Evolutionary conservation across 2,113 vertebrate genomes (phyloP), one percentile per base, ranked within the genome.

Genomic region (Atlantisia rogersi): DNA sequence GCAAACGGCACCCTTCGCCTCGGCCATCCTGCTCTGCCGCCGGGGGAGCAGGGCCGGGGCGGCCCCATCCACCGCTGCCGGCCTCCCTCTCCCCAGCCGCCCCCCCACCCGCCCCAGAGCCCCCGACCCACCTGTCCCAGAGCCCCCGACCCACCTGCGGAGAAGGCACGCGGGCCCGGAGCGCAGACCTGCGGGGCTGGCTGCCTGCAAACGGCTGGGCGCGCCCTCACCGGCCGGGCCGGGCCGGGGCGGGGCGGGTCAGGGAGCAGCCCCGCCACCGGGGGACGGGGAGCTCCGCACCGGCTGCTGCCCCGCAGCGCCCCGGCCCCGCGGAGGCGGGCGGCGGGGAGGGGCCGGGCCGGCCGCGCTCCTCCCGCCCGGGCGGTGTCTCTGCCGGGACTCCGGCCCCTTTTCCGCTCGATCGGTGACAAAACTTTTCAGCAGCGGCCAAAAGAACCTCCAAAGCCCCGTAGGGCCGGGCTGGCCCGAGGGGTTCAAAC

Each of bases 121-220:
- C 42, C 64, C 53, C 32, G 35, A 96, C 92, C 69, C 74, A 95
- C 95, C 95, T 91, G 44, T n/a, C 12, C 26, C 52, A 8, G 39
- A 52, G n/a, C 4, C 42, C 64, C 53, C 32, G 35, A 96, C 92
- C 69, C 74, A 95, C 95, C 95, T 91, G 44, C 15, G n/a, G 84
- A 73, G 29, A 58, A 59, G 15, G 63, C 79, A 8, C 14, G 44
- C 22, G 32, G 32, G 25, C 15, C 13, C 25, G 18, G n/a, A 39
- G 5, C 35, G 48, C 65, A 16, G 8, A 5, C 19, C 67, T 44
- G 78, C 17, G 29, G 55, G 26, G 64, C n/a, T 21, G 59, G 39
- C 59, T 52, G 53, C 22, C 50, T 52, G 50, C 11, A 13, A 24
- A 24, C 31, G 32, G 62, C 40, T 22, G 50, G 17, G 24, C 11